phyloP scores from a whole-genome alignment of 2,888 invertebrate genomes.

The Oligia latruncula region DNA sequence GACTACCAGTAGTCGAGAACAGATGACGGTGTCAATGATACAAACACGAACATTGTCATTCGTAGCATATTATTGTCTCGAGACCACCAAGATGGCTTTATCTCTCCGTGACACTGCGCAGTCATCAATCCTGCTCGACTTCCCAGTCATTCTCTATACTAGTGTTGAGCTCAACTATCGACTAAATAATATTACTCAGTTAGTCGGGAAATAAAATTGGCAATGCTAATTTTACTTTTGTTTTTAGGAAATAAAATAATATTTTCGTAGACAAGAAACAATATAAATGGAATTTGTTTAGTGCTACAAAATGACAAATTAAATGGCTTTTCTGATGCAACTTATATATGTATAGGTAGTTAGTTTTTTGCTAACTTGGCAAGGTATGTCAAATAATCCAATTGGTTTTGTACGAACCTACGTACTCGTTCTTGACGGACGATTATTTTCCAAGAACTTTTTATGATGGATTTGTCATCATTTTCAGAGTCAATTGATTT shows the following conservation, averaged over 20 bases:
- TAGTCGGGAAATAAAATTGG: background rate
- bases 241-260: background rate
- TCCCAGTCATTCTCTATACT: constrained; percentile 24
- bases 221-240: background rate
- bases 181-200: constrained; percentile 1
- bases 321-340: background rate
- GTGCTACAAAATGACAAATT: background rate
- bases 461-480: background rate
- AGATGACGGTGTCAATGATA: constrained; percentile 50
- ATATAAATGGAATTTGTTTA: background rate
- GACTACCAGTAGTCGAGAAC: constrained; percentile 33
- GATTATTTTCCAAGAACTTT: background rate
- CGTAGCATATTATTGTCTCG: constrained; percentile 70
- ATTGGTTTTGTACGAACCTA: background rate
- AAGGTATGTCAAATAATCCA: background rate
- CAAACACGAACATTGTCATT: constrained; percentile 71
- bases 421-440: background rate
- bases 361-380: constrained; percentile 16
- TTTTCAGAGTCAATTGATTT: background rate
- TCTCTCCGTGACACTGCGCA: constrained; percentile 72
- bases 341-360: background rate
- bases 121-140: constrained; percentile 78
- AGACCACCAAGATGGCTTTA: constrained; percentile 79
- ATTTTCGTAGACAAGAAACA: background rate
- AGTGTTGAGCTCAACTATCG: constrained; percentile 33